Conservation (phyloP, 2,113 vertebrate species). For the Tyto alba region DNA sequence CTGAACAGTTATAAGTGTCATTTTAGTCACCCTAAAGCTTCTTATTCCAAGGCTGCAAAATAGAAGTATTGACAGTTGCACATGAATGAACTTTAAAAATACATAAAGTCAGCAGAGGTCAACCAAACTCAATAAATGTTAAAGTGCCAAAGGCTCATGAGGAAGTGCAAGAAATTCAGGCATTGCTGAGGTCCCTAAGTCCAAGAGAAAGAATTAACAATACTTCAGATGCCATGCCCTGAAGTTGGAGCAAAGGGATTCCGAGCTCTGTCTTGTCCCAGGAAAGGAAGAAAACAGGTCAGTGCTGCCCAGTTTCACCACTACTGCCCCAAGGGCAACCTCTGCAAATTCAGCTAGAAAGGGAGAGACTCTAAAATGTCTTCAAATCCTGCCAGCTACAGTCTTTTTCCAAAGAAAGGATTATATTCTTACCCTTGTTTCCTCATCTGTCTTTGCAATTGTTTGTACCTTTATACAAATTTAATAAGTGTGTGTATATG, state of each 20-base stretch:
- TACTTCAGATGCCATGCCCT: background rate
- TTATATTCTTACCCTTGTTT: background rate
- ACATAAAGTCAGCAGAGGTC: slow-evolving; percentile 28
- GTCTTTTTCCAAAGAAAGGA: background rate
- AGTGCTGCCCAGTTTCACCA: background rate
- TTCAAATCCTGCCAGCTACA: background rate
- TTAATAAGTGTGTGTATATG: background rate
- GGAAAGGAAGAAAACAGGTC: background rate
- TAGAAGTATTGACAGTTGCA: slow-evolving; percentile 33
- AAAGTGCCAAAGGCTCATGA: background rate
- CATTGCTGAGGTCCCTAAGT: background rate
- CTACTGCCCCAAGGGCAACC: background rate
- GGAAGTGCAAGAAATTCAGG: slow-evolving; percentile 9
- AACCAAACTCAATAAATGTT: slow-evolving; percentile 49
- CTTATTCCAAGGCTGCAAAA: slow-evolving; percentile 2
- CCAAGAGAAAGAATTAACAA: background rate
- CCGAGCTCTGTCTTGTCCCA: background rate
- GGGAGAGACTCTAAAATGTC: background rate
- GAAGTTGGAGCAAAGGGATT: background rate
- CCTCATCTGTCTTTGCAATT: background rate
- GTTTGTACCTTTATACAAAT: background rate
- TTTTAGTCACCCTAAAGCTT: slow-evolving; percentile 38
- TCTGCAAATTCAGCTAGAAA: background rate
- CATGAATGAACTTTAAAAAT: slow-evolving; percentile 51
- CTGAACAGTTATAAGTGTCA: background rate